phyloP scores from a whole-genome alignment of 2,797 vertebrate genomes.

The Eleutherodactylus coqui region DNA sequence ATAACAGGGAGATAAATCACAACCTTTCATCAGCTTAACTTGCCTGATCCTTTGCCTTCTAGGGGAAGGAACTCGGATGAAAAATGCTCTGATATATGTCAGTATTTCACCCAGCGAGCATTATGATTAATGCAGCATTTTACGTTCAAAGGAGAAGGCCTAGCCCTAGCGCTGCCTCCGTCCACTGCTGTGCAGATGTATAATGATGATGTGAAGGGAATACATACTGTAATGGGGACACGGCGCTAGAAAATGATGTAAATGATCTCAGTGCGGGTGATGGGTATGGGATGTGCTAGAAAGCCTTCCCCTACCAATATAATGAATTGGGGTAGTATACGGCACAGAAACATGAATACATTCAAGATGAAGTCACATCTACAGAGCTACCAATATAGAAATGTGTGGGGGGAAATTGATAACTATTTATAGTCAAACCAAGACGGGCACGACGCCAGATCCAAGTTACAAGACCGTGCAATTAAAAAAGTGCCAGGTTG shows the following conservation, averaged over 20 bases:
- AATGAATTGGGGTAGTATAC: background rate
- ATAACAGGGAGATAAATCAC: conserved; percentile 47
- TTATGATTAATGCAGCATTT: conserved; percentile 58
- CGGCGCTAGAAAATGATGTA: conserved; percentile 22
- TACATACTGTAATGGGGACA: conserved; percentile 33
- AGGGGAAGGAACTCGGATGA: conserved; percentile 41
- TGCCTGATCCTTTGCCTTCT: conserved; percentile 45
- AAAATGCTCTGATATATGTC: conserved; percentile 48
- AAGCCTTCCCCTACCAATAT: background rate
- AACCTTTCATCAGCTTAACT: conserved; percentile 45
- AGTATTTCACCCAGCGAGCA: conserved; percentile 44
- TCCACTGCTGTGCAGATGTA: conserved; percentile 17
- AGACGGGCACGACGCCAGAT: background rate
- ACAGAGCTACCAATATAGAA: background rate
- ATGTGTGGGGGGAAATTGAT: background rate
- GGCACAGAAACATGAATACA: background rate
- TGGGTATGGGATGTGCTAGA: background rate
- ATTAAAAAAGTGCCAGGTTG: background rate
- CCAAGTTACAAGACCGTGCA: background rate
- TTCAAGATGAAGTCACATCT: conserved; percentile 2
- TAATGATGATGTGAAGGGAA: conserved; percentile 36
- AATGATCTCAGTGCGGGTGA: conserved; percentile 5
- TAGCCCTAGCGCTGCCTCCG: conserved; percentile 5
- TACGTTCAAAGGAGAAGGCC: conserved; percentile 38
- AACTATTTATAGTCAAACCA: conserved; percentile 1